Percentiles rank a stretch among this genome's conserved stretches.
phyloP scores from a whole-genome alignment of 2,797 vertebrate species.

The Cetoscarus ocellatus region DNA sequence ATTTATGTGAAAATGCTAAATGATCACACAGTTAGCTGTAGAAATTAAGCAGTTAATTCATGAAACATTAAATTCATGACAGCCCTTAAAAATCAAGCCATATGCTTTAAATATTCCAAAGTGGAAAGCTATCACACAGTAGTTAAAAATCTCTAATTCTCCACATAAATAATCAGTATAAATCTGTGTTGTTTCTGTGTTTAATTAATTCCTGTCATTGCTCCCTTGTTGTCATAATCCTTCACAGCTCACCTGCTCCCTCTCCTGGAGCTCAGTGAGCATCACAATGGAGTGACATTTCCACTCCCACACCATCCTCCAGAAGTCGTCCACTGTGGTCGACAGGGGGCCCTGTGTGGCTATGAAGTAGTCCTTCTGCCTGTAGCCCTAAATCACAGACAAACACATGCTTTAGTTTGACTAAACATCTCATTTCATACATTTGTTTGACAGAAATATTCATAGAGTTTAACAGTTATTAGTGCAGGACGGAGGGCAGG shows the following conservation, averaged over 20 bases:
- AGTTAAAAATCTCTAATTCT: no score
- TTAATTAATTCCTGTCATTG: no score
- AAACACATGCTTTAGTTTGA: neutral
- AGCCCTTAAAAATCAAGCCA: no score
- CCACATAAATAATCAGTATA: no score
- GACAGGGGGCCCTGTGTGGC: constrained; percentile 95
- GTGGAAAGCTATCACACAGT: no score
- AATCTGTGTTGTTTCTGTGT: neutral
- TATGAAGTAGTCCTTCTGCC: constrained; percentile 98
- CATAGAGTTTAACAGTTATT: neutral
- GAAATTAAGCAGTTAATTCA: no score
- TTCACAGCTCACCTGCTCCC: constrained; percentile 90
- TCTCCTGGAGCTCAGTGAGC: constrained; percentile 97
- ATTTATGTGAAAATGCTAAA: no score
- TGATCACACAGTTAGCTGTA: no score
- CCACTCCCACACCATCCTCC: constrained; percentile 99
- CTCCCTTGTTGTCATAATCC: neutral
- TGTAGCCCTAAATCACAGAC: constrained; percentile 88
- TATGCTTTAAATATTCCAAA: no score
- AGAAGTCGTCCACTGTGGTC: constrained; percentile 97
- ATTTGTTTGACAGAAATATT: neutral
- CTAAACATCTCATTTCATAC: neutral
- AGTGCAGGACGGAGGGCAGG: neutral
- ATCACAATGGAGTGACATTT: constrained; percentile 97
- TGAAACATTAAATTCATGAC: no score